phyloP scores from a whole-genome alignment of 1,140 invertebrate species.

The Triops cancriformis region DNA sequence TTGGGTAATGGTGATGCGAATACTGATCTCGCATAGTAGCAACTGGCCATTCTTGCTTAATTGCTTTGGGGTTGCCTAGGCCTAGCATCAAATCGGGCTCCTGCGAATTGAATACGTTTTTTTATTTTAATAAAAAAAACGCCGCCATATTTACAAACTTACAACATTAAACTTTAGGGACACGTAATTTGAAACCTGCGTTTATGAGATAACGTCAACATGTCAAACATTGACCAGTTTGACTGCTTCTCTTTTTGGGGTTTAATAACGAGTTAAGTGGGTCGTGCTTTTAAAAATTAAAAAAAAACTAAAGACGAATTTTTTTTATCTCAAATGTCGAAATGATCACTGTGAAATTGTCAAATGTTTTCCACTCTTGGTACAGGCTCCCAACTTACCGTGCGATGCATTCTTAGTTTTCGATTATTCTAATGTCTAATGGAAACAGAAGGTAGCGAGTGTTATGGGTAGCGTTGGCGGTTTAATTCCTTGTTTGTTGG shows the following conservation, averaged over 20 bases:
- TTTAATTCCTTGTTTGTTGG: slow-evolving; percentile 8
- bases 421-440: neutral
- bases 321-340: no score
- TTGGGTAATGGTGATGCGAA: neutral
- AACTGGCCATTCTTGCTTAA: slow-evolving; percentile 5
- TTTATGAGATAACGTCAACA: slow-evolving; percentile 2
- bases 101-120: neutral
- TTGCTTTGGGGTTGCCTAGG: neutral
- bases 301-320: no score
- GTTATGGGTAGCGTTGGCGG: neutral
- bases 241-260: no score
- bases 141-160: neutral
- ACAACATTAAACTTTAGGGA: neutral
- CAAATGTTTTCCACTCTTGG: no score
- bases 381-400: neutral
- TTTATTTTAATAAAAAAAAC: no score
- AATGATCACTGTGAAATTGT: no score
- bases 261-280: no score
- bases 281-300: no score
- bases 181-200: neutral
- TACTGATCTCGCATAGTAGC: neutral
- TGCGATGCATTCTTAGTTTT: neutral
- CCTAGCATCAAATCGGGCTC: neutral
- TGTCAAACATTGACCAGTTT: neutral
- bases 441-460: neutral